Evolutionary conservation across 2,888 invertebrate species (phyloP), one percentile per base, ranked within the genome.

Genomic region (Heliconius erato): DNA sequence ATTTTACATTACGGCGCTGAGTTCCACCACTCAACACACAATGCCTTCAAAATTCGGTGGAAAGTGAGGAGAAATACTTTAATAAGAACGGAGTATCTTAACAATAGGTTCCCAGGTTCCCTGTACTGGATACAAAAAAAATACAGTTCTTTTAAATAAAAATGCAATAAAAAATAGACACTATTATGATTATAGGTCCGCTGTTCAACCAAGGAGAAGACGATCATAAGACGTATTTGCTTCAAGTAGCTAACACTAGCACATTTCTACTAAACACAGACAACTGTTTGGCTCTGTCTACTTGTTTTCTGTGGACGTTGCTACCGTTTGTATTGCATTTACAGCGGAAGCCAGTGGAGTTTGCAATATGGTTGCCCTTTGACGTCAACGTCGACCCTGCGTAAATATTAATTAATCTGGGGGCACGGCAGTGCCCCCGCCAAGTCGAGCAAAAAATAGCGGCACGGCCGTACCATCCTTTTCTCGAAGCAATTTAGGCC

Each of bases 331-430:
- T 91, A 69, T 84, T 89, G 81, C 89, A 91, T 84, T 83, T 89
- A 54, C 89, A 90, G 84, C 89, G 90, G 68, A 90, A 90, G 82
- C 79, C 84, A 26, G 86, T 91, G 71, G 91, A 92, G 83, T 91
- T 93, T 85, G 86, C 90, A 82, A 90, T 93, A 85, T 93, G 93
- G 93, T 83, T 93, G 82, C 93, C 93, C 40, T 92, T 92, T 86
- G 89, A 92, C 84, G 85, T 87, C 23, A 89, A 90, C 86, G 82
- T 82, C 69, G 87, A 89, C 84, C 89, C 89, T 28, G 86, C 89
- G 93, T 93, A 88, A 91, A 91, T 91, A 80, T 72, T 54, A 35
- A 26, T 26, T 44, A 54, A 23, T 9, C n/a, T n/a, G n/a, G n/a
- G n/a, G n/a, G n/a, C n/a, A n/a, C n/a, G n/a, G n/a, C n/a, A n/a